phyloP scores from a whole-genome alignment of 2,888 invertebrate species.

The Ornithoptera alexandrae region DNA sequence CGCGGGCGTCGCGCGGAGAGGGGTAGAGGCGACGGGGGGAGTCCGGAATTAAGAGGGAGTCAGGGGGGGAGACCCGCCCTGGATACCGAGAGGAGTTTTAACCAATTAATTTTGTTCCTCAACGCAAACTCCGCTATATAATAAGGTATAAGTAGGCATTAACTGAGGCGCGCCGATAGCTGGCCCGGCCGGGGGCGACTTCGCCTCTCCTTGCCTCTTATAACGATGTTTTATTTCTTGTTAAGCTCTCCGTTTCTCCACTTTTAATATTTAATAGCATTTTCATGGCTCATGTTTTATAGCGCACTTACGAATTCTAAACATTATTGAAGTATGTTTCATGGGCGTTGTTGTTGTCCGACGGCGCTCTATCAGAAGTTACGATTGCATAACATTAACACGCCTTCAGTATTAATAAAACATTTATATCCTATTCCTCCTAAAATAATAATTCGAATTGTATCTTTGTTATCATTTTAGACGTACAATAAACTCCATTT shows the following conservation, averaged over 20 bases:
- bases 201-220: conserved; percentile 69
- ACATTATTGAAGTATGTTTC: conserved; percentile 67
- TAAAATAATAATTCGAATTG: neutral
- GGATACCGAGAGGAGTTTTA: conserved; percentile 82
- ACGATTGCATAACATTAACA: conserved; percentile 41
- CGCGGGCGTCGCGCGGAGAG: conserved; percentile 49
- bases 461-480: neutral
- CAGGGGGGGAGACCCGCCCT: conserved; percentile 69
- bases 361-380: conserved; percentile 34
- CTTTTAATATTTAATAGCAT: conserved; percentile 80
- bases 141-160: conserved; percentile 81
- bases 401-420: neutral
- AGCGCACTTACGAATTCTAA: conserved; percentile 74
- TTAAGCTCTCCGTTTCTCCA: conserved; percentile 80
- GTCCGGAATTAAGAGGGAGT: conserved; percentile 73
- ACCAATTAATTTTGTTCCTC: conserved; percentile 82
- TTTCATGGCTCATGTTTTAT: conserved; percentile 78
- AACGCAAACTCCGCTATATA: conserved; percentile 81
- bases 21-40: conserved; percentile 57
- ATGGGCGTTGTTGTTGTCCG: conserved; percentile 59
- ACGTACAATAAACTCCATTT: conserved; percentile 44
- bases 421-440: neutral
- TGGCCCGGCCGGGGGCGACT: conserved; percentile 71
- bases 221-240: conserved; percentile 80
- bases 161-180: conserved; percentile 78